Percentiles rank a stretch among this genome's conserved stretches.
Evolutionary conservation across 2,888 invertebrate species (phyloP).

Genomic region (Chironomus riparius): DNA sequence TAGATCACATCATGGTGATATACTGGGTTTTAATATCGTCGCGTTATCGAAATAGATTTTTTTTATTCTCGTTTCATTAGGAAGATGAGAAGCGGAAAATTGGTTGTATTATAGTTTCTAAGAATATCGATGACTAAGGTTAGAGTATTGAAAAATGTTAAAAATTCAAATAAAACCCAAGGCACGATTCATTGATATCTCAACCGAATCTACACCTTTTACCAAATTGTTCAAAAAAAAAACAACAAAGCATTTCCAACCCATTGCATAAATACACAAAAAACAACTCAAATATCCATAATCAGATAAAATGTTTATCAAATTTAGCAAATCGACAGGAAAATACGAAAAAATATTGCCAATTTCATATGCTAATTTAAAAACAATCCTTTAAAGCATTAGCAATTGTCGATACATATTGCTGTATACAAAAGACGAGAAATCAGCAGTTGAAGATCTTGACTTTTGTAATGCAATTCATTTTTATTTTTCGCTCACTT

Average conservation of each 20-base stretch:
- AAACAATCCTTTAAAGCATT: background rate
- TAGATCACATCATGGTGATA: background rate
- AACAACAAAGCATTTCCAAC: no score
- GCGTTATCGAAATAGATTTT: background rate
- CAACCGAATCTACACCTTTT: no score
- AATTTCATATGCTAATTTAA: conserved; percentile 11
- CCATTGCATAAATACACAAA: background rate
- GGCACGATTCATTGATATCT: no score
- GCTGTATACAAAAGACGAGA: background rate
- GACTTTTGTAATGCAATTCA: conserved; percentile 1
- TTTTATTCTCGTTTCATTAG: background rate
- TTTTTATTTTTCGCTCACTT: background rate
- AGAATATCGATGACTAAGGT: no score
- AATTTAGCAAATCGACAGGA: background rate
- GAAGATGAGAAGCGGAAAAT: background rate
- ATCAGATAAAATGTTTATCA: background rate
- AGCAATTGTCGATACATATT: conserved; percentile 17
- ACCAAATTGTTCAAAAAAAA: no score
- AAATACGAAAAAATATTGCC: background rate
- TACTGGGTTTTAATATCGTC: background rate
- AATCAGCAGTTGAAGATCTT: background rate
- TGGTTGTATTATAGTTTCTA: no score
- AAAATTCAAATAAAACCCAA: no score
- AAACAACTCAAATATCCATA: no score
- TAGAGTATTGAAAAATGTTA: no score